Base-by-base conservation (phyloP, 1,140 invertebrate species). In the Zeugodacus cucurbitae region DNA sequence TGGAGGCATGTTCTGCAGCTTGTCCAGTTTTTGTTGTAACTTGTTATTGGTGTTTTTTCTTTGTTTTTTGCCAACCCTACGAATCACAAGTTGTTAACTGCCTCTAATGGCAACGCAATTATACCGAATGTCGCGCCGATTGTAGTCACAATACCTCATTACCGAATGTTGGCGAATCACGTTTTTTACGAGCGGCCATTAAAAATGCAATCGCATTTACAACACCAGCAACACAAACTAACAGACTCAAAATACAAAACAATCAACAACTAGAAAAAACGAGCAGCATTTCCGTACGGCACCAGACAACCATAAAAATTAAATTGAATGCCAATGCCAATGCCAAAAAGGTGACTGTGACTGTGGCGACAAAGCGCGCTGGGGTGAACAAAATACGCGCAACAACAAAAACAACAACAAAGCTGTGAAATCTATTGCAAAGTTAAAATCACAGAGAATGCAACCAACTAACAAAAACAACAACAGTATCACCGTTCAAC, bases 21-120 rank as follows among this genome's bases (percentile, higher is more conserved):
- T n/a, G 20, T n/a, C n/a, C 22, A 44, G 5, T 34, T 10, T 74
- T n/a, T 37, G 1, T 41, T 41, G 37, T n/a, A n/a, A n/a, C n/a
- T 20, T 22, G 3, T 22, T 41, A 34, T 22, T 20, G 8, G 3
- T 44, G 3, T 0, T 26, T 11, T 48, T 82, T 1, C 1, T 48
- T n/a, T n/a, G n/a, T 82, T 54, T 41, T 29, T 44, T 48, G 37
- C n/a, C 14, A 82, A 29, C 22, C 26, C n/a, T 26, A 48, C 5
- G 41, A 26, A 44, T 44, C 41, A 82, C 74, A 48, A 82, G 2
- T 74, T 82, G 74, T 82, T 82, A 82, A 82, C 6, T 82, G 74
- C 74, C 74, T 26, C 74, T 82, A 82, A 82, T 82, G 74, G 74
- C 74, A 44, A 82, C n/a, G 74, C 74, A 82, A 82, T 82, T 82